Evolutionary conservation across 2,888 invertebrate genomes (phyloP), one percentile per base, ranked within the genome.

Genomic region (Lutraria lutraria): DNA sequence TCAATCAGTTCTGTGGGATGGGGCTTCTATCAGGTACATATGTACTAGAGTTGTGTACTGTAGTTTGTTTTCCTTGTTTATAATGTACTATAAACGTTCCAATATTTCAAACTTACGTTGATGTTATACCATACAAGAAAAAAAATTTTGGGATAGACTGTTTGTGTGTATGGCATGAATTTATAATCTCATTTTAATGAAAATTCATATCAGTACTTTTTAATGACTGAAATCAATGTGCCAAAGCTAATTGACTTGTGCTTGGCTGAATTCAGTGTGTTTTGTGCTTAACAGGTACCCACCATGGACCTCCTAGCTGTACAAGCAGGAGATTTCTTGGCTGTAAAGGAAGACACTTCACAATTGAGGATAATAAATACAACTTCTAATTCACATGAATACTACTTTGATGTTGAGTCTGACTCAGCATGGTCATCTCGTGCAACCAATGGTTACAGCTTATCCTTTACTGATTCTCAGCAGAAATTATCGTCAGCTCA

Each of bases 241-340:
- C 16, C 15, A 56, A 56, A 56, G 13, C 43, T 56, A 15, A 16
- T 56, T 56, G 56, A 16, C 56, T 43, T 43, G 43, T n/a, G 8
- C 43, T 43, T 56, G 56, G 19, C 56, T 16, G 0, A 56, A 56
- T 56, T 16, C 56, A 25, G 6, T 25, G n/a, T 68, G n/a, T 68
- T 25, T 68, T 68, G 25, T 68, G 25, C 13, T n/a, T 12, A 6
- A 21, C 76, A 84, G 86, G 68, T 92, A 56, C 91, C 90, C 56
- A 91, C 88, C 72, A 16, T 63, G 16, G 88, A 89, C 25, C 19
- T 87, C 4, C 79, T 91, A 31, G 60, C 86, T 53, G 89, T 92
- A n/a, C 86, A 88, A 31, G 43, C 86, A 10, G 92, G 90, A 81
- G 92, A 92, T 79, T 81, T 92, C 25, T 63, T 92, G 19, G 92